Evolutionary conservation across 2,113 vertebrate genomes (phyloP), one percentile per base, ranked within the genome.

Genomic region (Chitala chitala): DNA sequence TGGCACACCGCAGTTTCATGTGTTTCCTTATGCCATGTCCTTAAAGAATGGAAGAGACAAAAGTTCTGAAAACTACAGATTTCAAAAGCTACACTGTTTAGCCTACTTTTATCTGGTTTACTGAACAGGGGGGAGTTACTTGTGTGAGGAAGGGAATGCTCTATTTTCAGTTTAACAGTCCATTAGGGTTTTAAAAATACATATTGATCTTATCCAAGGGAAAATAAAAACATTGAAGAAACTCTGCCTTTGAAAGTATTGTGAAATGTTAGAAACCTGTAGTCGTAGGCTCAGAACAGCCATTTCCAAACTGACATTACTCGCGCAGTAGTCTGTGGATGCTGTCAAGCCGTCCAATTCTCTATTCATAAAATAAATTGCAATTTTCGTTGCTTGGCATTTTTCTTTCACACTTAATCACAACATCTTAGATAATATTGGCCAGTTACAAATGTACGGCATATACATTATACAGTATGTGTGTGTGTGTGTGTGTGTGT

Each of bases 241-340:
- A 63, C 33, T 29, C 4, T 36, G 58, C 33, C 6, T 0, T 38
- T 38, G 31, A 36, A 38, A n/a, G 13, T 36, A 38, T 63, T 17
- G 59, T 63, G 33, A 33, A 33, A 63, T 63, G 13, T 63, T 46
- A 5, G 5, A 6, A 46, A 46, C 12, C 4, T 46, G 44, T 46
- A 17, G 31, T n/a, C n/a, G n/a, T n/a, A n/a, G n/a, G 44, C 69
- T 26, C 8, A 33, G 29, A 24, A 53, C 13, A 63, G 13, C 31
- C n/a, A 12, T 40, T 26, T 33, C 50, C 48, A 71, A 40, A 53
- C 69, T 71, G 17, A n/a, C 20, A 55, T 55, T 71, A 71, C 20
- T 36, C 51, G 36, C 33, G 55, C 42, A 55, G 40, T 33, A 36
- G 26, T 36, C 50, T 40, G 31, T 13, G 50, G 29, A 33, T 71